phyloP scores from a whole-genome alignment of 2,888 invertebrate species.

The Reticulitermes lucifugus region DNA sequence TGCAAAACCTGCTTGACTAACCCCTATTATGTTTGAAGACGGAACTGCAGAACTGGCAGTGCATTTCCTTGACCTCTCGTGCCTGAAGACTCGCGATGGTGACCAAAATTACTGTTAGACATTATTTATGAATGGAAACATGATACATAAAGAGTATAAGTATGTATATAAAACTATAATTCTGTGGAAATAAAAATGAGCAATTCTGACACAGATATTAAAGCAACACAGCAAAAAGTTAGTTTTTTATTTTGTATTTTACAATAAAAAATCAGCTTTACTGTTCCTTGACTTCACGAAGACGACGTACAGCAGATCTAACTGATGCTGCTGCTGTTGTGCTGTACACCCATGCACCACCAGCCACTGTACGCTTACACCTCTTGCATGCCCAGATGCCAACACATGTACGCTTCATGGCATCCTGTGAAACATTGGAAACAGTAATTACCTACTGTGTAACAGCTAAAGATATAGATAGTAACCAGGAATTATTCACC shows the following conservation, averaged over 20 bases:
- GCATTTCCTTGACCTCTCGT: too few relatives aligned
- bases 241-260: constrained; percentile 29
- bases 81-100: too few relatives aligned
- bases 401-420: constrained; percentile 97
- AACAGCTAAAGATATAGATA: too few relatives aligned
- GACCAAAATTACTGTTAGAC: too few relatives aligned
- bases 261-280: constrained; percentile 61
- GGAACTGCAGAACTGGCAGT: too few relatives aligned
- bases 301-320: constrained; percentile 95
- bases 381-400: constrained; percentile 99
- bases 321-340: constrained; percentile 98
- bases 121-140: too few relatives aligned
- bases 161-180: too few relatives aligned
- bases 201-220: neutral
- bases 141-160: too few relatives aligned
- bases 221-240: neutral
- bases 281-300: constrained; percentile 89
- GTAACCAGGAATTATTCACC: too few relatives aligned
- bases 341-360: constrained; percentile 99
- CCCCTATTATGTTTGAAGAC: too few relatives aligned
- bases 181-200: too few relatives aligned
- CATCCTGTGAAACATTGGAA: constrained; percentile 77
- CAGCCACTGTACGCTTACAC: constrained; percentile 96
- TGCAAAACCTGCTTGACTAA: too few relatives aligned
- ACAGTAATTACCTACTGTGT: neutral